Evolutionary conservation across 2,888 invertebrate species (phyloP), one percentile per base, ranked within the genome.

Genomic region (Coelopa pilipes): DNA sequence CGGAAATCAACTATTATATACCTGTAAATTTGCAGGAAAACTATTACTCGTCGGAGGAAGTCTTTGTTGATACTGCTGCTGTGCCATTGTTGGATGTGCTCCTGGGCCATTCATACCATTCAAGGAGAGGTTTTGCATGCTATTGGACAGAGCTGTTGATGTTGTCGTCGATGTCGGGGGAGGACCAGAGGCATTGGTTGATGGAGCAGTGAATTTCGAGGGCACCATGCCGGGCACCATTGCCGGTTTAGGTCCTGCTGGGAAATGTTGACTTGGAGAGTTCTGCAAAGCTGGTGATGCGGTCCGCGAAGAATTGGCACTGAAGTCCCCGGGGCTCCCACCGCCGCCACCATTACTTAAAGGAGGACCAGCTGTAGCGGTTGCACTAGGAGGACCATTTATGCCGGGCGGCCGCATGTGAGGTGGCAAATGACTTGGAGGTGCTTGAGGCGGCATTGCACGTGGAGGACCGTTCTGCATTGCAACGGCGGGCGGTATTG

Each of bases 281-380:
- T 13, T 73, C 62, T 73, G 71, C 45, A 76, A 59, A 19, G 81
- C 83, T 0, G 87, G 86, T 46, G 87, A 87, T 7, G 84, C 82
- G 21, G 87, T 88, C 66, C 88, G 81, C 7, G 88, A 88, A 50
- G 87, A 88, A 57, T 85, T 83, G 47, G 82, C 80, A 78, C 87
- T 87, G 15, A 65, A 65, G 17, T 79, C 59, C 70, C 70, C 69
- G 73, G 57, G 19, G 67, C 72, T 24, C 76, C 76, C 73, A 73
- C 78, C 50, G 17, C 81, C 82, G 71, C 79, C 84, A 72, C 84
- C 86, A 65, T 84, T 83, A 15, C 80, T 81, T 11, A 81, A 50
- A 10, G 78, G 76, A 11, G 69, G 17, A 45, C 21, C 65, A 1
- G 74, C 19, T 4, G n/a, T 46, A 10, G 46, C 21, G 46, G 15